Conservation (phyloP, 2,797 vertebrate species). For the Syngnathus acus region DNA sequence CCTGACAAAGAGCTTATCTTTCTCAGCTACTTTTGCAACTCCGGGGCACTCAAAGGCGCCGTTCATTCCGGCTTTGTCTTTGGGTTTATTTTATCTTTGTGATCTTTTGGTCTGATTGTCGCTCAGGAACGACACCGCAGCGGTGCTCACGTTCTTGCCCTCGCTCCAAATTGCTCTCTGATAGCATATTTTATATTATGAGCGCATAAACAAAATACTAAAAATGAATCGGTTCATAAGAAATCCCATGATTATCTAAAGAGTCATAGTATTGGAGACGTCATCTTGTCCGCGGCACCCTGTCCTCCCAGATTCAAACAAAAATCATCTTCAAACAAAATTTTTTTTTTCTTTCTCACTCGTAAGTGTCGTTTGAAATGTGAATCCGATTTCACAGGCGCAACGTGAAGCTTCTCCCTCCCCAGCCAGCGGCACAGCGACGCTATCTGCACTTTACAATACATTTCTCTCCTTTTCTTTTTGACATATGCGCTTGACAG, state of each 20-base stretch:
- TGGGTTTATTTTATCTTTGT: conserved; percentile 28
- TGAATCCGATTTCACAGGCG: conserved; percentile 5
- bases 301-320: background rate
- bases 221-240: too few species aligned
- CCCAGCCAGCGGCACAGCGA: background rate
- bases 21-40: background rate
- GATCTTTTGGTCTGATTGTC: background rate
- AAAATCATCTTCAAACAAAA: conserved; percentile 9
- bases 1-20: background rate
- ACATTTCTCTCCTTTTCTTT: conserved; percentile 13
- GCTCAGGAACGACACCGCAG: conserved; percentile 40
- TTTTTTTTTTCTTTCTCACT: conserved; percentile 15
- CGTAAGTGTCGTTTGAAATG: conserved; percentile 10
- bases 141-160: conserved; percentile 25
- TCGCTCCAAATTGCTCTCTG: conserved; percentile 37
- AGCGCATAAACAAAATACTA: too few species aligned
- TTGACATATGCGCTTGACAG: conserved; percentile 56
- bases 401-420: background rate
- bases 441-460: background rate
- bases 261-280: too few species aligned
- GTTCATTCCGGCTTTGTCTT: conserved; percentile 16
- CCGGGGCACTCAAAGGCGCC: background rate
- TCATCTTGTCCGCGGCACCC: too few species aligned
- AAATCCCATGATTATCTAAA: too few species aligned
- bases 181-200: background rate